Percentiles rank a stretch among this genome's conserved stretches.
Conservation (phyloP, 1,140 invertebrate genomes). For the Cheumatopsyche charites region DNA sequence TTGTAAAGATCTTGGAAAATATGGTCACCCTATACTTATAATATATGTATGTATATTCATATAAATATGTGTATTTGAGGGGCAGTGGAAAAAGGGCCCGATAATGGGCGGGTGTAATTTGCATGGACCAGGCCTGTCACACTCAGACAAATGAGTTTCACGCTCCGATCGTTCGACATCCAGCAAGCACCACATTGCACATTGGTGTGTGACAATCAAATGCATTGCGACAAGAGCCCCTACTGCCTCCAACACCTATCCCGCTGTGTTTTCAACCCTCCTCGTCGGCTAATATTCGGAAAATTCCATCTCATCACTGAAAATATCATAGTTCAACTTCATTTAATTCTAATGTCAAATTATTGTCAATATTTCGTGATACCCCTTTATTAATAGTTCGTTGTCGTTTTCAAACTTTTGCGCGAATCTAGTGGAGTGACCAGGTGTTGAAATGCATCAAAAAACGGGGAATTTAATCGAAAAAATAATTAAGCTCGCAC, state of each 20-base stretch:
- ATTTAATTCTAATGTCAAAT: no score
- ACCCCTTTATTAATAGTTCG: no score
- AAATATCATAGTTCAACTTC: no score
- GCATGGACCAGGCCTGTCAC: conserved; percentile 46
- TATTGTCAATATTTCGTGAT: no score
- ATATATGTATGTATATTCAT: no score
- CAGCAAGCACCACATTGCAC: no score
- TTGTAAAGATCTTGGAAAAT: no score
- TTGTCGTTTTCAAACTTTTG: neutral
- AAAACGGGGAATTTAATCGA: conserved; percentile 12
- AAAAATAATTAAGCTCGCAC: conserved; percentile 9
- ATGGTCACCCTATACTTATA: no score
- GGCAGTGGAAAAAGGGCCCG: conserved; percentile 41
- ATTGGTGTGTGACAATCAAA: conserved; percentile 24
- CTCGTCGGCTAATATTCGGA: no score
- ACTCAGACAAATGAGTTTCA: conserved; percentile 49
- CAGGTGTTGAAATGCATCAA: conserved; percentile 1
- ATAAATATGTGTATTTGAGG: no score
- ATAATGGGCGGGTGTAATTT: conserved; percentile 48
- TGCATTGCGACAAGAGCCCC: conserved; percentile 7
- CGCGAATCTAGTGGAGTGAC: neutral
- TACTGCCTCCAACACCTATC: conserved; percentile 3
- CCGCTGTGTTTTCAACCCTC: neutral
- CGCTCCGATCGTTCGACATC: conserved; percentile 40
- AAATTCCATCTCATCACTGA: neutral